phyloP scores from a whole-genome alignment of 2,797 vertebrate genomes.

The Lagorchestes hirsutus region DNA sequence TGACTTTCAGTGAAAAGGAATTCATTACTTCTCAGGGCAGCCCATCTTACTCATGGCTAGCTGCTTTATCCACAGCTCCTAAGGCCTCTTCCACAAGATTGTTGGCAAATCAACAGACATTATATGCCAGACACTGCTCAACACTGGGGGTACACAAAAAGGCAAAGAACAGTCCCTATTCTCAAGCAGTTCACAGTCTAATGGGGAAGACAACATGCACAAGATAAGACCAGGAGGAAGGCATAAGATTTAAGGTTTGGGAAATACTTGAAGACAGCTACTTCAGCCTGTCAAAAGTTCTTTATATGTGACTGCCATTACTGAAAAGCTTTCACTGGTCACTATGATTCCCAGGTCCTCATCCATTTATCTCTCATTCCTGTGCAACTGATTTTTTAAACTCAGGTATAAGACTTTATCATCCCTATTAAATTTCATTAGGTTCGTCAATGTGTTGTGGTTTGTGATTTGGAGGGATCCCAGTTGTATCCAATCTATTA shows the following conservation, averaged over 20 bases:
- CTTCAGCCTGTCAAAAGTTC: not conserved
- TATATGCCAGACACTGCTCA: not conserved
- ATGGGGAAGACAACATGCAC: not conserved
- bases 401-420: not conserved
- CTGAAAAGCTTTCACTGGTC: not conserved
- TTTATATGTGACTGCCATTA: not conserved
- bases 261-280: not conserved
- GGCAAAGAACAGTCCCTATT: not conserved
- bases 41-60: not conserved
- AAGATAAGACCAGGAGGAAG: not conserved
- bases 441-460: not conserved
- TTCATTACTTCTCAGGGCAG: not conserved
- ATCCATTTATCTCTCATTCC: not conserved
- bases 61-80: not conserved
- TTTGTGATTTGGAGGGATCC: not conserved
- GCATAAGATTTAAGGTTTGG: not conserved
- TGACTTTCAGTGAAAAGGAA: not conserved
- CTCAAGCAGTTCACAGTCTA: not conserved
- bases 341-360: not conserved
- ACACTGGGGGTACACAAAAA: not conserved
- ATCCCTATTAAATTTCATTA: not conserved
- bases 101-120: not conserved
- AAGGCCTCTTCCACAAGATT: not conserved
- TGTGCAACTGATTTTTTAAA: not conserved
- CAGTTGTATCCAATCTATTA: not conserved